A percentile compares a stretch with the other conserved stretches of the same genome.
Evolutionary conservation across 2,113 vertebrate genomes (phyloP).

Genomic region (Pithys albifrons): DNA sequence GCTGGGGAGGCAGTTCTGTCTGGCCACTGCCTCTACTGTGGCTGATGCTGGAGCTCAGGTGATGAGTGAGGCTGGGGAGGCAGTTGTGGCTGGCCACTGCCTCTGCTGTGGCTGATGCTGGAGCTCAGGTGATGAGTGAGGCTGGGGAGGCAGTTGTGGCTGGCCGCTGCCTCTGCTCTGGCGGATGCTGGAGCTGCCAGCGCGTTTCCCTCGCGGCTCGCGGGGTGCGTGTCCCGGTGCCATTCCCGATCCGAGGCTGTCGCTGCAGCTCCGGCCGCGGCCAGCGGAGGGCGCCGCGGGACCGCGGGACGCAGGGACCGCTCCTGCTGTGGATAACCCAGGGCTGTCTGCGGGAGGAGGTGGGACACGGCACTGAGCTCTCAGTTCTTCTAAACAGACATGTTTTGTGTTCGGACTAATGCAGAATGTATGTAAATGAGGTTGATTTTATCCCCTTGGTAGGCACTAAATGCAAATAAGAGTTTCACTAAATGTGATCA

Average conservation of each 20-base stretch:
- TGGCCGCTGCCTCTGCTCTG: too few species aligned
- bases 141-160: too few species aligned
- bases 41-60: accelerated
- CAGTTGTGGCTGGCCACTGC: too few species aligned
- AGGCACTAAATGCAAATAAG: background rate
- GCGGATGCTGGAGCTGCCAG: too few species aligned
- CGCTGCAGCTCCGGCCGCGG: background rate
- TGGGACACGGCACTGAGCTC: background rate
- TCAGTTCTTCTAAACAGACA: background rate
- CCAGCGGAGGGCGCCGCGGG: background rate
- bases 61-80: too few species aligned
- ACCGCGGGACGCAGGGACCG: background rate
- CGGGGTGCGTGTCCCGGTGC: too few species aligned
- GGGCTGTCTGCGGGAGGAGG: background rate
- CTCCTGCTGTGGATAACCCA: accelerated
- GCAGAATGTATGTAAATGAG: background rate
- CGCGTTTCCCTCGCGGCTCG: too few species aligned
- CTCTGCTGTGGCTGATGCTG: too few species aligned
- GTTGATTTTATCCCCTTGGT: background rate
- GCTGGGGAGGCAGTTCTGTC: background rate
- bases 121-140: too few species aligned
- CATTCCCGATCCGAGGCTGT: accelerated
- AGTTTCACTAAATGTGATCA: background rate
- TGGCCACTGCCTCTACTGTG: accelerated
- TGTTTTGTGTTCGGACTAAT: background rate